phyloP scores from a whole-genome alignment of 2,797 vertebrate genomes.

The Danio albolineatus region DNA sequence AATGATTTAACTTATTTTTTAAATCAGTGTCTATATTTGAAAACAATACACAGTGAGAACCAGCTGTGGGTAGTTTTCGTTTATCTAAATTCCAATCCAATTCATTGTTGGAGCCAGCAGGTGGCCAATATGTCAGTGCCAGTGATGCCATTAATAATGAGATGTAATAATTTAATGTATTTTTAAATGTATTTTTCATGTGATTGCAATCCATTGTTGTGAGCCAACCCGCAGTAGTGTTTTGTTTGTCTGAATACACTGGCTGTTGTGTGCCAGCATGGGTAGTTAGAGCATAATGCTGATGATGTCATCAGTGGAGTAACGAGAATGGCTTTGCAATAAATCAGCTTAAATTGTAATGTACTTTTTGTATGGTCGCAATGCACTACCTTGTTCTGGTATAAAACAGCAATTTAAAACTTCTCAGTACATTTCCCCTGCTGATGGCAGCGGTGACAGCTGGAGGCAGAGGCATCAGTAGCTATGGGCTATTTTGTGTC shows the following conservation, averaged over 20 bases:
- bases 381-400: conserved; percentile 24
- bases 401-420: conserved; percentile 32
- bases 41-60: not conserved
- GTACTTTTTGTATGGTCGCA: not conserved
- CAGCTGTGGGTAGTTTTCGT: not conserved
- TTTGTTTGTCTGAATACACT: conserved; percentile 6
- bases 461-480: conserved; percentile 31
- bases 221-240: not conserved
- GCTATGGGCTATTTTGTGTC: conserved; percentile 44
- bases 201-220: not conserved
- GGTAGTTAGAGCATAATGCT: conserved; percentile 6
- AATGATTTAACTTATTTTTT: not conserved
- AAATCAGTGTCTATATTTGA: not conserved
- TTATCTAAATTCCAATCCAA: not conserved
- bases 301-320: conserved; percentile 21
- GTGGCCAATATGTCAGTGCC: not conserved
- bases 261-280: not conserved
- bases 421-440: conserved; percentile 21
- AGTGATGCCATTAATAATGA: not conserved
- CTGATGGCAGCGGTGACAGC: conserved; percentile 27
- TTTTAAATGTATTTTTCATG: not conserved
- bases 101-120: not conserved
- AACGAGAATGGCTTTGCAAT: not conserved
- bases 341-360: conserved; percentile 11
- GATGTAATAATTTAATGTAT: not conserved